A percentile compares a stretch with the other conserved stretches of the same genome.
phyloP scores from a whole-genome alignment of 2,888 invertebrate species.

The Phorcus lineatus region DNA sequence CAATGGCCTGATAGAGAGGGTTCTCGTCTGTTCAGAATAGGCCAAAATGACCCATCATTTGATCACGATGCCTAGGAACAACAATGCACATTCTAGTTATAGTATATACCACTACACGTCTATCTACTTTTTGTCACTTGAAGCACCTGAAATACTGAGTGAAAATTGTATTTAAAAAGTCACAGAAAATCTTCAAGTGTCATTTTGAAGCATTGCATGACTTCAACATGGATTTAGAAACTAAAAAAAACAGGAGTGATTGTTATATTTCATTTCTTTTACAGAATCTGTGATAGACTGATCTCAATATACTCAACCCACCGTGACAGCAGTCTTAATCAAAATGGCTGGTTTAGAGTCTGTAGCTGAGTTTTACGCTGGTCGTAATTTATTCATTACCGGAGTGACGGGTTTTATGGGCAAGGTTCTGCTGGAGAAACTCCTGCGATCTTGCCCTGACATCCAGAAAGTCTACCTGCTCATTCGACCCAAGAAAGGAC shows the following conservation, averaged over 20 bases:
- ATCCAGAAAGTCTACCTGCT: conserved; percentile 86
- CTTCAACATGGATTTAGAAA: too few relatives aligned
- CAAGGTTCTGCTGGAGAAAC: conserved; percentile 90
- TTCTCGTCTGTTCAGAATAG: too few relatives aligned
- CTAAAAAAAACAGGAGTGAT: not conserved
- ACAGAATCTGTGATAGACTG: not conserved
- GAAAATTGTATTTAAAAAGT: too few relatives aligned
- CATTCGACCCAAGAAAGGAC: conserved; percentile 84
- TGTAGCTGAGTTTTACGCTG: conserved; percentile 81
- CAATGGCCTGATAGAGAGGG: too few relatives aligned
- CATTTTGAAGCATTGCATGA: too few relatives aligned
- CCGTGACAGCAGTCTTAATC: not conserved
- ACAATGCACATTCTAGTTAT: too few relatives aligned
- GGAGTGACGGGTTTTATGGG: conserved; percentile 97
- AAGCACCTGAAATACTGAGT: too few relatives aligned
- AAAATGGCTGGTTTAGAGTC: conserved; percentile 45
- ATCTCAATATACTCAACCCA: not conserved
- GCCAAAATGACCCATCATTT: too few relatives aligned
- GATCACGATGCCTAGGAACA: too few relatives aligned
- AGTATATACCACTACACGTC: too few relatives aligned
- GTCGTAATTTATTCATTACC: conserved; percentile 88
- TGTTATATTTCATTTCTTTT: not conserved
- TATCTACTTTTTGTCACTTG: too few relatives aligned
- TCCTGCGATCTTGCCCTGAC: conserved; percentile 87
- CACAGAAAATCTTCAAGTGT: too few relatives aligned